Evolutionary conservation across 2,797 vertebrate species (phyloP), one percentile per base, ranked within the genome.

Genomic region (Semaprochilodus insignis): DNA sequence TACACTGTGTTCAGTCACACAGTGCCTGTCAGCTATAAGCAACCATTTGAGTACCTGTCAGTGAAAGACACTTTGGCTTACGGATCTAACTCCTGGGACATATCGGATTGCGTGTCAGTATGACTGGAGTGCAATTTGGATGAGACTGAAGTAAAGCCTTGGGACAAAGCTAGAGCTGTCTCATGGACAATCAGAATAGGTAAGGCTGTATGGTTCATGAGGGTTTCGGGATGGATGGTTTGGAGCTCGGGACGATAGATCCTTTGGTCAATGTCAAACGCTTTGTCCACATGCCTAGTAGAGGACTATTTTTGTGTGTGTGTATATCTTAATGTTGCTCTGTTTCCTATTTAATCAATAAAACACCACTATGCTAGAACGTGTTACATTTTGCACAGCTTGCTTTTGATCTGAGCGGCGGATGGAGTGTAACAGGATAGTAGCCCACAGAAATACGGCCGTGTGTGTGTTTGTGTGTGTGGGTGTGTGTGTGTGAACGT

Each of bases 261-360:
- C 79, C 72, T 86, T 90, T 89, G 82, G 83, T 80, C 87, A 88
- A 87, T 85, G 85, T 85, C 81, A 89, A 86, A 89, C 91, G 88
- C 74, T 62, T 85, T 52, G 85, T 88, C 57, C 67, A 81, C 84
- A 85, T 91, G 87, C 84, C 91, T 87, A 88, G 90, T 92, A 88
- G 88, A 93, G 89, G 89, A 90, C 85, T 87, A 80, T 87, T 91
- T 93, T 82, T 91, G 81, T 91, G 89, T 93, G 90, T 88, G 91
- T 84, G 62, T 75, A 73, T 85, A 74, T 78, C 76, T 87, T 62
- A 80, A 70, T 95, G 93, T 93, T 91, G 91, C 94, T 90, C 88
- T 93, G 92, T 94, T 94, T 95, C 90, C 89, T 95, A 93, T 93
- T 92, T 96, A 95, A 95, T 94, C 93, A 96, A 96, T 96, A 95